A percentile compares a stretch with the other conserved stretches of the same genome.
These are phyloP conservation scores for Xiphorhynchus erythropygius DNA, from an alignment of 2,797 vertebrate species.

Conservation along the genomic window DNA sequence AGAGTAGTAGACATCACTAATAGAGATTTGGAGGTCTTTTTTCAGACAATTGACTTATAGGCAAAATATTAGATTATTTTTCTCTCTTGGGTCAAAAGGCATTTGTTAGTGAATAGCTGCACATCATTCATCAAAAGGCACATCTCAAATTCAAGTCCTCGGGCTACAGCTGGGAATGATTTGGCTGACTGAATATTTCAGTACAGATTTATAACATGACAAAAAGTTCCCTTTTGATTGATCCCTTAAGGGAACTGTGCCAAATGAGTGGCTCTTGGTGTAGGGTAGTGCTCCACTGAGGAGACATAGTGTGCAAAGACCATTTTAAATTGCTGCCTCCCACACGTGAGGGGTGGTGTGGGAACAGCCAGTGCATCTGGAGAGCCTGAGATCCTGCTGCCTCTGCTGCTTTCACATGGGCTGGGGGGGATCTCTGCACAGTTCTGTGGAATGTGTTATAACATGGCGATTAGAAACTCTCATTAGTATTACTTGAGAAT, in stretches of 20 bases:
- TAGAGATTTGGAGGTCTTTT: neutral
- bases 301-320: neutral
- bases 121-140: constrained; percentile 3
- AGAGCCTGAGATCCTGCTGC: neutral
- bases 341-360: neutral
- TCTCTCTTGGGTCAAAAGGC: constrained; percentile 1
- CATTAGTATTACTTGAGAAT: neutral
- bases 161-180: constrained; percentile 24
- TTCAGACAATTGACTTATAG: constrained; percentile 14
- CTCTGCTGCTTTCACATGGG: neutral
- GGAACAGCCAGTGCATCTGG: neutral
- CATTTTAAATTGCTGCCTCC: neutral
- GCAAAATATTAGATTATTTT: constrained; percentile 31
- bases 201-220: neutral
- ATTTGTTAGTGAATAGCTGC: neutral
- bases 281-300: neutral
- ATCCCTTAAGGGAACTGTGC: neutral
- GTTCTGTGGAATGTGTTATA: neutral
- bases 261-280: neutral
- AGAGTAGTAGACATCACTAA: neutral
- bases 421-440: neutral
- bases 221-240: neutral
- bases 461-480: neutral
- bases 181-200: constrained; percentile 35
- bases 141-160: neutral